Base-by-base conservation (phyloP, 2,797 vertebrate species). In the Enteromius thamalakanensis region DNA sequence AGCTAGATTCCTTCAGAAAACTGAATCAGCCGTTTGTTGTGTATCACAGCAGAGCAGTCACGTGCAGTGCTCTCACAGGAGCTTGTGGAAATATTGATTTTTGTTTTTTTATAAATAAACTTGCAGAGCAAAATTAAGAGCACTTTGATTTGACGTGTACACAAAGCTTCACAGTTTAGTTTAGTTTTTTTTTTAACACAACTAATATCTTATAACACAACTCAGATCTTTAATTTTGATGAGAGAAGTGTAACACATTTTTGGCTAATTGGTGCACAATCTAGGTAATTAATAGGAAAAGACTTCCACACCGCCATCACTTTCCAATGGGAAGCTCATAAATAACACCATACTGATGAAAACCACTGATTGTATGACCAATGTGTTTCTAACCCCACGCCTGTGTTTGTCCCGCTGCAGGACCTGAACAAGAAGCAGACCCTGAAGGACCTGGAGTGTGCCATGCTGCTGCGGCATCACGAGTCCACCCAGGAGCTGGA, bases 361-460 rank as follows among this genome's bases (percentile, higher is more conserved):
- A 75, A 34, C 29, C 1, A 14, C 29, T n/a, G 10, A 26, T 32
- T 62, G n/a, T 49, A 65, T 8, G 19, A 15, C 47, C 40, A 14
- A 55, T 17, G 45, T 3, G 21, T 26, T 53, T 76, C 51, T 65
- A 64, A 81, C 19, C 37, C 26, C 29, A 21, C 69, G 32, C 37
- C 45, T 37, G 53, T 74, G 4, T 34, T 19, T 75, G n/a, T 53
- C 47, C 21, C 6, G 1, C 12, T 17, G 17, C 81, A 98, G 97
- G 97, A 98, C 15, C 93, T 98, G 91, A 97, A 97, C 91, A 97
- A 97, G 92, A 97, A 98, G 90, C 97, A 98, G 93, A 97, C 96
- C 4, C 94, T 97, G 92, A 96, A 97, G 91, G 97, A 98, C 91
- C 90, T 97, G 91, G 97, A 98, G 90, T 97, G 97, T 10, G 97